Base-by-base conservation (phyloP, 1,140 invertebrate genomes). In the Capitella teleta region DNA sequence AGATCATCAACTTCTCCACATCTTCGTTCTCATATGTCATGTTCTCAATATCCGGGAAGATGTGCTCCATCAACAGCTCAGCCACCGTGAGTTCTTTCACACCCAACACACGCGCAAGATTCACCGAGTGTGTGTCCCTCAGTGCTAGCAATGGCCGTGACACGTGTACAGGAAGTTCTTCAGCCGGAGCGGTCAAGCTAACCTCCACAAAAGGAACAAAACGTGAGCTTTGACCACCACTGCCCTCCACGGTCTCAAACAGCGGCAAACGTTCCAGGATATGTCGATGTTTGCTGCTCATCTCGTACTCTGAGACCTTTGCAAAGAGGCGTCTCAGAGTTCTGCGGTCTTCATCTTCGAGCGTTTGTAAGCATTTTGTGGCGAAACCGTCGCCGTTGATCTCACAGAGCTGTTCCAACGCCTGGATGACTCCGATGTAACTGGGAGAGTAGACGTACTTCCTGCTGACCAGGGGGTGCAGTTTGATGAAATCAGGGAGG, bases 401-500 rank as follows among this genome's bases (percentile, higher is more conserved):
- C 12, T 18, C 38, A 23, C 21, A 19, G 5, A 24, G 25, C 36
- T 18, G 21, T 24, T 49, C 8, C 14, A 53, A 12, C 5, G 52
- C 46, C 14, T 32, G 28, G 10, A 49, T 14, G 5, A 53, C 45
- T 21, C 45, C 45, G 21, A 43, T 42, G 32, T 53, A 48, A 8
- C 37, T 49, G 18, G 52, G 52, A n/a, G 46, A 16, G 19, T 30
- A 40, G 6, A 53, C 37, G 38, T 49, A 53, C 23, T 21, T 24
- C 25, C 47, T 19, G n/a, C 37, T 43, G 10, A 38, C 28, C 6
- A 49, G 3, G 14, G 34, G 36, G 18, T 38, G 44, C n/a, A 18
- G 19, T 32, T 42, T 49, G n/a, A 43, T 32, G 8, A 40, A 53
- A 41, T 42, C 47, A n/a, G 52, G 52, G 18, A 49, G 46, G 38